These are phyloP conservation scores for Macaca nemestrina DNA, from an alignment of 2,113 vertebrate species.

Conservation along the genomic window DNA sequence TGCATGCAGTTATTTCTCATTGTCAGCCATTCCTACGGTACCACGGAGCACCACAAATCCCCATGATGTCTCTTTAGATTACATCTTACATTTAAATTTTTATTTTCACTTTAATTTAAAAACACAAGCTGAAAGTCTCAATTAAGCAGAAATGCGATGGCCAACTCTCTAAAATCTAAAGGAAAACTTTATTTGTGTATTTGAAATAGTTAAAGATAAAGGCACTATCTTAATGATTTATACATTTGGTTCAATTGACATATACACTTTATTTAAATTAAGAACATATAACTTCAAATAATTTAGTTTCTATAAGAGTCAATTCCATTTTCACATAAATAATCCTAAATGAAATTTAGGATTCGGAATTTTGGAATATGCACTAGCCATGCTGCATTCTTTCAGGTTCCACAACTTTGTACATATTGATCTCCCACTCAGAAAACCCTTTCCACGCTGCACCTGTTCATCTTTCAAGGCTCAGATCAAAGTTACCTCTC, in stretches of 20 bases:
- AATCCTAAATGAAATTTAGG: constrained; percentile 17
- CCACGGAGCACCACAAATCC: background rate
- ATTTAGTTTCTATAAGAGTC: background rate
- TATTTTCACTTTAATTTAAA: constrained; percentile 44
- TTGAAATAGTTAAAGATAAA: constrained; percentile 20
- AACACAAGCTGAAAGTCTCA: background rate
- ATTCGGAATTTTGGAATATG: background rate
- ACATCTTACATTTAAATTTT: background rate
- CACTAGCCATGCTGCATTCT: background rate
- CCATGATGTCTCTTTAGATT: background rate
- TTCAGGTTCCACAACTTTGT: background rate
- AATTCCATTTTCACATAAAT: background rate
- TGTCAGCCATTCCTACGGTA: background rate
- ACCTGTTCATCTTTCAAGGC: background rate
- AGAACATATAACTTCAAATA: background rate
- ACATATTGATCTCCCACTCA: background rate
- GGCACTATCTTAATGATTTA: background rate
- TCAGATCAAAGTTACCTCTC: background rate
- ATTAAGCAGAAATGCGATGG: constrained; percentile 25
- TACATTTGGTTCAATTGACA: background rate
- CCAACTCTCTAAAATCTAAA: constrained; percentile 23
- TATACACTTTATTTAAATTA: background rate
- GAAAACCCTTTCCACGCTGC: background rate
- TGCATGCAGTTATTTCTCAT: background rate
- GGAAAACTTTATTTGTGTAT: background rate